Percentiles rank a stretch among this genome's conserved stretches.
These are phyloP conservation scores for Meteorus cinctellus DNA, from an alignment of 2,888 invertebrate genomes.

Conservation along the genomic window DNA sequence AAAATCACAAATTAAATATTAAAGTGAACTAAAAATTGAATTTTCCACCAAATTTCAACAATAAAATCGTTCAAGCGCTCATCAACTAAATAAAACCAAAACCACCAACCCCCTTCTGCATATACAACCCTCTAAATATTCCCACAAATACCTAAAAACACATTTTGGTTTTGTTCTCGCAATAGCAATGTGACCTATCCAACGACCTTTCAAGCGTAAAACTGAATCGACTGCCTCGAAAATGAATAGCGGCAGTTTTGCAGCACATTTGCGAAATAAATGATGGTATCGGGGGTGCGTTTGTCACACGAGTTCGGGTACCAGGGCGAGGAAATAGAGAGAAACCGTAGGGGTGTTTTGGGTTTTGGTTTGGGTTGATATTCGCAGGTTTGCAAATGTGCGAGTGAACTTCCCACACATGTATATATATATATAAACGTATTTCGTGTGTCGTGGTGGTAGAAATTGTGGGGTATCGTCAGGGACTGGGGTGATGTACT, in stretches of 20 bases:
- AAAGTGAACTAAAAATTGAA: no score
- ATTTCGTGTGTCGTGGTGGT: not conserved
- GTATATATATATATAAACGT: not conserved
- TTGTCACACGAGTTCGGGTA: constrained; percentile 66
- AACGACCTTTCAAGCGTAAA: constrained; percentile 65
- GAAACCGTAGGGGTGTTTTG: constrained; percentile 43
- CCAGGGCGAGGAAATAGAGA: constrained; percentile 33
- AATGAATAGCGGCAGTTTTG: constrained; percentile 74
- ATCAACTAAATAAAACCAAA: constrained; percentile 49
- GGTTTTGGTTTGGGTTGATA: constrained; percentile 21
- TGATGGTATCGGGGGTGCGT: constrained; percentile 73
- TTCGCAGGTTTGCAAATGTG: constrained; percentile 11
- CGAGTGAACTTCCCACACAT: not conserved
- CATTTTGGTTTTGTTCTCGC: constrained; percentile 37
- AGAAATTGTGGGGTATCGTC: not conserved
- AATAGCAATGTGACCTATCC: constrained; percentile 37
- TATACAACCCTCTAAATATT: not conserved
- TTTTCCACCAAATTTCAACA: no score
- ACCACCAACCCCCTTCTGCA: constrained; percentile 40
- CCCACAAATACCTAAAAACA: not conserved
- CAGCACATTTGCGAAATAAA: constrained; percentile 73
- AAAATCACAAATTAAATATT: no score
- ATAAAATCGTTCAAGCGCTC: no score
- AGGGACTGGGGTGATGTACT: constrained; percentile 69
- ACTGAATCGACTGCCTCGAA: constrained; percentile 72